Evolutionary conservation across 2,113 vertebrate genomes (phyloP), one percentile per base, ranked within the genome.

Genomic region (Columbina picui): DNA sequence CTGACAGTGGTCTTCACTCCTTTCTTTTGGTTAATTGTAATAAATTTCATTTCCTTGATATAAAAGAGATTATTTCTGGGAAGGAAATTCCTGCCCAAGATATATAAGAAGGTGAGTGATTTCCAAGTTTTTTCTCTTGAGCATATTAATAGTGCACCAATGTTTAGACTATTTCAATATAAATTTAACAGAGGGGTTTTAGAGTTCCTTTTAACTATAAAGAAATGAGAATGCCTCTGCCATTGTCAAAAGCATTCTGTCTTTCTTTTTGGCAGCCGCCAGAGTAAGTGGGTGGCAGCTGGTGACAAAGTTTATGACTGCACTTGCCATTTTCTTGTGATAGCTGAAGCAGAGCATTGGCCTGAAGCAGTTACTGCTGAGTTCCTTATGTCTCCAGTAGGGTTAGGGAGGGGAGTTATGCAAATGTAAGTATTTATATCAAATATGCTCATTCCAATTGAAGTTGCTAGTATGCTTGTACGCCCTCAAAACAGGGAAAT

Each of bases 21-120:
- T 89, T 79, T 83, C 70, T 93, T 88, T 64, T 59, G 50, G 47
- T 64, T 90, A 96, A 78, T 93, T 93, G 47, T 49, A 83, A 85
- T 47, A 91, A 90, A 90, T 74, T 86, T 67, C 47, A 25, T 80
- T 90, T 75, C 47, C 64, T 52, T 81, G 36, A 52, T 74, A 61
- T 30, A 93, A 93, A 83, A 20, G 47, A 83, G 21, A 80, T 91
- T 88, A 85, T 80, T 88, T 93, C 82, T 70, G 79, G 25, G 36
- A 93, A 89, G 75, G 43, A 87, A 94, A 63, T 69, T 90, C 71
- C 79, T 96, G 76, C 47, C 83, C 0, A 5, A 56, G 38, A 14
- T 87, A 16, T 39, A 30, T 27, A 86, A 71, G 69, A 57, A 94
- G 55, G 78, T 81, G 75, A 90, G 64, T 84, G 30, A 68, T 92